These are phyloP conservation scores for Todiramphus saurophagus DNA, from an alignment of 2,113 vertebrate species.

Conservation along the genomic window DNA sequence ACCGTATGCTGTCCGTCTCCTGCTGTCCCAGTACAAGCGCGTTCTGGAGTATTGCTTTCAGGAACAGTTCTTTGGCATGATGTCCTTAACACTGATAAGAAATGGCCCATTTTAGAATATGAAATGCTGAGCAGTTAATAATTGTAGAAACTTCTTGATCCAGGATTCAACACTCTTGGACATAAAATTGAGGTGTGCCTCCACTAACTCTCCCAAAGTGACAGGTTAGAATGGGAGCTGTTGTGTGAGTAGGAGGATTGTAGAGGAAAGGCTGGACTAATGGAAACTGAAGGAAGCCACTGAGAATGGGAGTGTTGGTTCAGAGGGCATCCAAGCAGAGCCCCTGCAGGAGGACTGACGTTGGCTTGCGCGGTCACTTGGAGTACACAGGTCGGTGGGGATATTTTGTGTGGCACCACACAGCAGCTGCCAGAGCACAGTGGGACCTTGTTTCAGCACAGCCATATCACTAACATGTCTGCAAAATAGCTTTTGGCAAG, in stretches of 20 bases:
- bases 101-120: neutral
- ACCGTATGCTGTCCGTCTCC: neutral
- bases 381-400: neutral
- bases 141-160: neutral
- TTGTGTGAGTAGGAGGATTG: neutral
- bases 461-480: neutral
- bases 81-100: neutral
- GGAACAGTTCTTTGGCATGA: neutral
- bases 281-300: neutral
- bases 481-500: slow-evolving; percentile 31
- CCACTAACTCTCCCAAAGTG: neutral
- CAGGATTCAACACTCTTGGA: neutral
- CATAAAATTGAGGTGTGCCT: neutral
- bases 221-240: neutral
- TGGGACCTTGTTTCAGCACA: slow-evolving; percentile 24
- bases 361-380: fast-evolving
- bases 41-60: fast-evolving
- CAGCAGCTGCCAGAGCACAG: neutral
- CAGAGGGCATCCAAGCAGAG: neutral
- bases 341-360: neutral
- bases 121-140: neutral
- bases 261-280: neutral
- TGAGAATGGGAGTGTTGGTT: neutral
- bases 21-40: neutral
- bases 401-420: neutral